These are phyloP conservation scores for Acronicta leporina DNA, from an alignment of 2,888 invertebrate species.

Conservation along the genomic window DNA sequence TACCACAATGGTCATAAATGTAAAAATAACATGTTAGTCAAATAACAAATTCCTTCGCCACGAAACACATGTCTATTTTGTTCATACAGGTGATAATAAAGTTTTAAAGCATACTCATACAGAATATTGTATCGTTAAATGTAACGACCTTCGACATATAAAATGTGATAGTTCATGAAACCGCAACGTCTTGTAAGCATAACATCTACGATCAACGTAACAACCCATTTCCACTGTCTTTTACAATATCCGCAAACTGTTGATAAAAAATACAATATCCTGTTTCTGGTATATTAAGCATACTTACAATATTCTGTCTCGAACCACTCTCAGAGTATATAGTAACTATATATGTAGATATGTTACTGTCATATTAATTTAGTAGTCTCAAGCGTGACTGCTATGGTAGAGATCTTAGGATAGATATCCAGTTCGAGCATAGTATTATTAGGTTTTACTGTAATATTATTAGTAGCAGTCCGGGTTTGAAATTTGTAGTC, in stretches of 20 bases:
- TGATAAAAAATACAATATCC: conserved; percentile 11
- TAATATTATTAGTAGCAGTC: too few species aligned
- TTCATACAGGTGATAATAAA: conserved; percentile 5
- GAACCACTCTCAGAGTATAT: conserved; percentile 6
- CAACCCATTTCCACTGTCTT: conserved; percentile 23
- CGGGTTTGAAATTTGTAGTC: too few species aligned
- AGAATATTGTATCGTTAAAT: conserved; percentile 10
- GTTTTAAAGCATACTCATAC: not conserved
- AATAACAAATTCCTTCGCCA: too few species aligned
- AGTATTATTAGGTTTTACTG: too few species aligned
- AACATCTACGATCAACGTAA: conserved; percentile 15
- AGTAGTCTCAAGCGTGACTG: too few species aligned
- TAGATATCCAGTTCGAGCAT: too few species aligned
- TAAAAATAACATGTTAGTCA: not conserved
- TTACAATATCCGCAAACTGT: conserved; percentile 33
- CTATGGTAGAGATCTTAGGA: too few species aligned
- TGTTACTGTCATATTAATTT: too few species aligned
- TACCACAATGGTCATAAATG: too few species aligned
- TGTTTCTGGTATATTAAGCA: too few species aligned
- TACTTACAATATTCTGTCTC: not conserved
- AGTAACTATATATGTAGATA: too few species aligned
- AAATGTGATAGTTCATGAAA: conserved; percentile 21
- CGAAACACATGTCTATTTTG: too few species aligned
- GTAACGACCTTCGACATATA: conserved; percentile 12
- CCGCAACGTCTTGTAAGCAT: conserved; percentile 15